Evolutionary conservation across 2,888 invertebrate species (phyloP).

Genomic region (Mellilla xanthometata): DNA sequence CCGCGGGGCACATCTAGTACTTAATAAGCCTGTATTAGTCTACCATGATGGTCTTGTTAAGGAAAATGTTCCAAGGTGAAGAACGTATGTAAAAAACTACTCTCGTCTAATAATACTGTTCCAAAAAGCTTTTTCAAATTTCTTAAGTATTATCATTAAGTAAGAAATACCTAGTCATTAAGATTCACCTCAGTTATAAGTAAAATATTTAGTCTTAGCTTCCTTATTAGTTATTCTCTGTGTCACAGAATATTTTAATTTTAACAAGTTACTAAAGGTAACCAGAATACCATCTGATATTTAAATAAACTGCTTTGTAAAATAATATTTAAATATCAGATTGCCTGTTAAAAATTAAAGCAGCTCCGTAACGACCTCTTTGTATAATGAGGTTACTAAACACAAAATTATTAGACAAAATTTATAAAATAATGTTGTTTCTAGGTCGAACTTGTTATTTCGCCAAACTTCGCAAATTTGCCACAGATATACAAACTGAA

Average conservation of each 20-base stretch:
- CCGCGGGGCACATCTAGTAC: too few species aligned
- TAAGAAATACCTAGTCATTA: not conserved
- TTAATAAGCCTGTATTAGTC: too few species aligned
- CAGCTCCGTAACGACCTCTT: constrained; percentile 11
- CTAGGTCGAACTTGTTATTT: not conserved
- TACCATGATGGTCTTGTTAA: too few species aligned
- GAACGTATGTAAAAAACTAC: too few species aligned
- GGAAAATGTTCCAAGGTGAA: too few species aligned
- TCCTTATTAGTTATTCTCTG: not conserved
- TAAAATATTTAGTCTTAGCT: not conserved
- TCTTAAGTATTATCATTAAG: too few species aligned
- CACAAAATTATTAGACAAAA: constrained; percentile 33
- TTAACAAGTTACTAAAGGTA: not conserved
- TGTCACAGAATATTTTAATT: constrained; percentile 1
- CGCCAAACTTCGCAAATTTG: too few species aligned
- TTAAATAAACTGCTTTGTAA: too few species aligned
- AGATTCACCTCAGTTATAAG: too few species aligned
- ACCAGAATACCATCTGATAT: constrained; percentile 1
- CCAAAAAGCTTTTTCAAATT: too few species aligned
- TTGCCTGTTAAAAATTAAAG: constrained; percentile 20
- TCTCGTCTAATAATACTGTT: too few species aligned
- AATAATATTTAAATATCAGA: constrained; percentile 18
- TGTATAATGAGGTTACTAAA: constrained; percentile 23
- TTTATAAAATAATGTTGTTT: constrained; percentile 12
- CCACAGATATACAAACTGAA: too few species aligned